These are phyloP conservation scores for Echeneis naucrates DNA, from an alignment of 2,797 vertebrate species.

Conservation along the genomic window DNA sequence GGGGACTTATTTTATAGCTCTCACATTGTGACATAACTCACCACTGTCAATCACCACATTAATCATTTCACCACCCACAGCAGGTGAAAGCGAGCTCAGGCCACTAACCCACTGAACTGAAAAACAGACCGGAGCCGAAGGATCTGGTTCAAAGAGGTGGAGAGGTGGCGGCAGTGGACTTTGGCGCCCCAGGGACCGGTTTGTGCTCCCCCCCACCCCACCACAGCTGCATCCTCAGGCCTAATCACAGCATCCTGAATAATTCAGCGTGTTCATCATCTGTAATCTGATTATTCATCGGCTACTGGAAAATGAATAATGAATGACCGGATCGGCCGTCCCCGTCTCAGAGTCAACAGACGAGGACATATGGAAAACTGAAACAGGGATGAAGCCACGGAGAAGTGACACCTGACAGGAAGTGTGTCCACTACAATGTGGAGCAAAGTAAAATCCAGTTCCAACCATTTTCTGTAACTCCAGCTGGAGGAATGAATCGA, in stretches of 20 bases:
- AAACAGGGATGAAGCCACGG: slow-evolving; percentile 19
- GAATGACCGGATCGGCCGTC: slow-evolving; percentile 63
- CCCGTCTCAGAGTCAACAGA: slow-evolving; percentile 11
- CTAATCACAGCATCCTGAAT: slow-evolving; percentile 83
- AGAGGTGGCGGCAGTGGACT: slow-evolving; percentile 20
- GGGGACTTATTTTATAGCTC: no score
- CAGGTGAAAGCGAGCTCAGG: slow-evolving; percentile 15
- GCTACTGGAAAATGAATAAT: slow-evolving; percentile 82
- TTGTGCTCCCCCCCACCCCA: slow-evolving; percentile 25
- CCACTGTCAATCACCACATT: slow-evolving; percentile 30
- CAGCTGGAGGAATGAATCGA: no score
- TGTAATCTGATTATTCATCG: slow-evolving; percentile 84
- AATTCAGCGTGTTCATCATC: slow-evolving; percentile 84
- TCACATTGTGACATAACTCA: slow-evolving; percentile 27
- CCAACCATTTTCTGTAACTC: no score
- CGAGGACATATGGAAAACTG: slow-evolving; percentile 53
- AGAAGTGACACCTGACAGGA: slow-evolving; percentile 5
- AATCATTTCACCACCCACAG: slow-evolving; percentile 44
- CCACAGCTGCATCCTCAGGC: slow-evolving; percentile 53
- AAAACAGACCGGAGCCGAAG: slow-evolving; percentile 34
- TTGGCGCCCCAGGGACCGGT: slow-evolving; percentile 38
- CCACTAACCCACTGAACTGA: slow-evolving; percentile 57
- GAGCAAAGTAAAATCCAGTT: no score
- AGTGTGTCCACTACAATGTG: no score
- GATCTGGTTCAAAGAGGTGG: background rate